phyloP scores from a whole-genome alignment of 2,797 vertebrate genomes.

The Brotula barbata region DNA sequence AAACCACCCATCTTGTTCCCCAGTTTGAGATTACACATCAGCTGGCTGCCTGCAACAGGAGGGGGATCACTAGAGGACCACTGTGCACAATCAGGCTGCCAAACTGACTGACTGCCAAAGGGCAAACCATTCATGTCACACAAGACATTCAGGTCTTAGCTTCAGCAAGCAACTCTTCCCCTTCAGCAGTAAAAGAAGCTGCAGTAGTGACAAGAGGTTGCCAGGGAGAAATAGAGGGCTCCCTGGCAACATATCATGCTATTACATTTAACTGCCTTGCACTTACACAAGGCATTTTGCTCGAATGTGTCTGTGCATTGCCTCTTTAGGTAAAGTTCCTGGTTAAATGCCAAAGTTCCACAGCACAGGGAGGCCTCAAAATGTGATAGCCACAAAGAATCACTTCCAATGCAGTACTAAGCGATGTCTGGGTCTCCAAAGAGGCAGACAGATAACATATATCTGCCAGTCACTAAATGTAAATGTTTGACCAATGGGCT shows the following conservation, averaged over 20 bases:
- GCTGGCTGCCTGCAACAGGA: conserved; percentile 12
- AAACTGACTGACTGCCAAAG: conserved; percentile 59
- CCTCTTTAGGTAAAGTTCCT: conserved; percentile 4
- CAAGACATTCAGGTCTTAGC: conserved; percentile 60
- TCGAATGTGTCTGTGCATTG: conserved; percentile 7
- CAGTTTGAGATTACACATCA: conserved; percentile 34
- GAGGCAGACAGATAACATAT: conserved; percentile 23
- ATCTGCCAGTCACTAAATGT: conserved; percentile 42
- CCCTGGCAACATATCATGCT: conserved; percentile 47
- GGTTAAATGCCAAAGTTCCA: no score
- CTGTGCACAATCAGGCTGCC: conserved; percentile 47
- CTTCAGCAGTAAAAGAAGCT: conserved; percentile 48
- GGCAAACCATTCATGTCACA: conserved; percentile 68
- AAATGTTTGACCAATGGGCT: conserved; percentile 61
- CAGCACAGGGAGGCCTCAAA: background rate
- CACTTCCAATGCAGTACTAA: conserved; percentile 3
- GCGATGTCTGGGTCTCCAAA: conserved; percentile 12
- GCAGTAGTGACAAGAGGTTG: conserved; percentile 53
- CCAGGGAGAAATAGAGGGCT: conserved; percentile 53
- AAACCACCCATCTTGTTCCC: conserved; percentile 34
- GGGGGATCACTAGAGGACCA: conserved; percentile 2
- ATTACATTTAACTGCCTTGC: conserved; percentile 33
- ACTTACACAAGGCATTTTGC: conserved; percentile 25
- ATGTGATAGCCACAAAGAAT: no score
- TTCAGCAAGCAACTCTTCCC: conserved; percentile 63